Evolutionary conservation across 2,797 vertebrate genomes (phyloP).

Genomic region (Erpetoichthys calabaricus): DNA sequence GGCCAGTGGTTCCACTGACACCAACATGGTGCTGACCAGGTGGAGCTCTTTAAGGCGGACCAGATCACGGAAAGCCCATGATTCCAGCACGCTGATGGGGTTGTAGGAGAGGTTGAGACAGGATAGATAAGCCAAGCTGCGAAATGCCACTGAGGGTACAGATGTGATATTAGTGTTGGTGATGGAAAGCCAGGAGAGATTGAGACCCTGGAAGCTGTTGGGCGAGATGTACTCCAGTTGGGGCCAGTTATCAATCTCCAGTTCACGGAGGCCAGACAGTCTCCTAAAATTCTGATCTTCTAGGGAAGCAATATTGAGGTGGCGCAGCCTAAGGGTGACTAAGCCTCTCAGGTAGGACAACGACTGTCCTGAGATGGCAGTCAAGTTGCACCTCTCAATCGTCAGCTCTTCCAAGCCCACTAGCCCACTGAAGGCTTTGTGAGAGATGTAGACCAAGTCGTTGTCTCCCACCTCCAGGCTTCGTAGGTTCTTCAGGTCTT

Average conservation of each 20-base stretch:
- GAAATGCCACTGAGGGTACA: conserved; percentile 75
- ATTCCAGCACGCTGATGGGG: conserved; percentile 75
- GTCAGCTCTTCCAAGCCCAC: conserved; percentile 72
- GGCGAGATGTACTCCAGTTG: conserved; percentile 76
- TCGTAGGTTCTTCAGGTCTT: conserved; percentile 71
- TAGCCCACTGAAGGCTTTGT: conserved; percentile 80
- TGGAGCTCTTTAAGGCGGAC: conserved; percentile 83
- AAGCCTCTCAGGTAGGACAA: conserved; percentile 81
- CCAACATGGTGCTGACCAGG: conserved; percentile 71
- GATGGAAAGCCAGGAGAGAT: conserved; percentile 83
- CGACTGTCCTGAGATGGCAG: conserved; percentile 76
- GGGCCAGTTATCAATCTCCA: conserved; percentile 89
- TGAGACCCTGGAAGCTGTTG: conserved; percentile 79
- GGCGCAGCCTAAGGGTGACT: conserved; percentile 68
- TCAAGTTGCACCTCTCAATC: conserved; percentile 89
- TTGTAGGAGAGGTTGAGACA: conserved; percentile 88
- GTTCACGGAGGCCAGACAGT: conserved; percentile 63
- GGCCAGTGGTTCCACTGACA: conserved; percentile 70
- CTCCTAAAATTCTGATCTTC: conserved; percentile 86
- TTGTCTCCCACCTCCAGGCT: conserved; percentile 91
- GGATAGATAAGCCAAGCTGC: conserved; percentile 72
- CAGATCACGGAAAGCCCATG: conserved; percentile 77
- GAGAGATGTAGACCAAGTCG: conserved; percentile 93
- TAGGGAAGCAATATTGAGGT: conserved; percentile 68
- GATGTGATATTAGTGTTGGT: conserved; percentile 88